Percentiles rank a stretch among this genome's conserved stretches.
Conservation (phyloP, 2,113 vertebrate species). For the Cottus gobio region DNA sequence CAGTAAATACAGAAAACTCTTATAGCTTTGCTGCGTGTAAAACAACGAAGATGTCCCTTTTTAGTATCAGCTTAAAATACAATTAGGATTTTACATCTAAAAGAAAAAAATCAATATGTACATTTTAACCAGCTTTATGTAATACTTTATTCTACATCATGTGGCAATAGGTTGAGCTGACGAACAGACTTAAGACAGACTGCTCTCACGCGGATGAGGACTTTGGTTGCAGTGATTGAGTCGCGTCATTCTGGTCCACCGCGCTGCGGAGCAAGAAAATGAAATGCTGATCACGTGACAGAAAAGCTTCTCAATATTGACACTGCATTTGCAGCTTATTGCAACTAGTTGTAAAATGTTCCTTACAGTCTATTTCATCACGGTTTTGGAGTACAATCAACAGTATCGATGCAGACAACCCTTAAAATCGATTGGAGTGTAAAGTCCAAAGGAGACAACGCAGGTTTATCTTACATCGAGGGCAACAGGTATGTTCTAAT, state of each 20-base stretch:
- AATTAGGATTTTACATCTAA: slow-evolving; percentile 32
- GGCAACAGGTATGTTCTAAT: background rate
- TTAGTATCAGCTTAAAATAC: slow-evolving; percentile 25
- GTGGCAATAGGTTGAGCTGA: slow-evolving; percentile 64
- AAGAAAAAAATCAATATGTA: slow-evolving; percentile 71
- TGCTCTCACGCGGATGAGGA: slow-evolving; percentile 58
- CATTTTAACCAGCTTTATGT: slow-evolving; percentile 67
- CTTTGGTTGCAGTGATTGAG: slow-evolving; percentile 44
- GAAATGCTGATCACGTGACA: background rate
- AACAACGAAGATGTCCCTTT: slow-evolving; percentile 21
- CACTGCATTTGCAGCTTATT: background rate
- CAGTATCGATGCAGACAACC: too few species aligned
- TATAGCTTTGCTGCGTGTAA: slow-evolving; percentile 14
- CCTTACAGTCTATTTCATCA: background rate
- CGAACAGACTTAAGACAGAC: slow-evolving; percentile 45
- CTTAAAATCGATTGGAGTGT: background rate
- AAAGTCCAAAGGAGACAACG: background rate
- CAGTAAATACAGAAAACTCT: slow-evolving; percentile 1
- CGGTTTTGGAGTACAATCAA: too few species aligned
- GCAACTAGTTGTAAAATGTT: background rate
- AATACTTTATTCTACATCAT: slow-evolving; percentile 69
- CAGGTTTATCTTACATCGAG: background rate
- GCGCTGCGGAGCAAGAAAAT: slow-evolving; percentile 66
- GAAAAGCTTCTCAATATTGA: background rate
- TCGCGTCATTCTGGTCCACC: slow-evolving; percentile 83